Evolutionary conservation across 2,888 invertebrate genomes (phyloP), one percentile per base, ranked within the genome.

Genomic region (Anthophora plumipes): DNA sequence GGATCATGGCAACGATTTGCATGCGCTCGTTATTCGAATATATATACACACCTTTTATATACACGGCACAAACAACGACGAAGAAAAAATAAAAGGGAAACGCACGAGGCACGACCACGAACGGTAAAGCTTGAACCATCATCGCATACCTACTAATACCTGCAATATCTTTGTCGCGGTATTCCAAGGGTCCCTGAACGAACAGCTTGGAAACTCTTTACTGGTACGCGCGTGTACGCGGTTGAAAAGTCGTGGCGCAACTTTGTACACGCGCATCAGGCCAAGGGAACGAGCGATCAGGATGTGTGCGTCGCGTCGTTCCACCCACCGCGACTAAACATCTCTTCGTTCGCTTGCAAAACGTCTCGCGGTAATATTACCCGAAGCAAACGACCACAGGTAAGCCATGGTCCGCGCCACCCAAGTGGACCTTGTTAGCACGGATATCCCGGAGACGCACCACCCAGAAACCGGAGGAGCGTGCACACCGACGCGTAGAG

Each of bases 391-490:
- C 83, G 87, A 88, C 85, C 85, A 84, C 85, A 84, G 82, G 89
- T 88, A 88, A 87, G 84, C 88, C 82, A 71, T 81, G 77, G 73
- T 31, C 83, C 85, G 84, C 83, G 88, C 92, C 92, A 91, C 91
- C 92, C 92, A 92, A 91, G 91, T 90, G 90, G 91, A 91, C 89
- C 92, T 92, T 91, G 91, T 92, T 92, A 92, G 91, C 89, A 83
- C 84, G 88, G 87, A 85, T 89, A 90, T 88, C 83, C 84, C 43
- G 76, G 82, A 66, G 83, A 84, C 82, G 79, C 87, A 88, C 91
- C 91, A 91, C 91, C 89, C 90, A 91, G 91, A 91, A 91, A 91
- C 90, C 81, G 77, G 89, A 89, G 87, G 85, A 88, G 88, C 64
- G 59, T 74, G 79, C 68, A 75, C 69, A 71, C 80, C 63, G 78